Conservation (phyloP, 1,140 invertebrate genomes). For the Arion vulgaris region DNA sequence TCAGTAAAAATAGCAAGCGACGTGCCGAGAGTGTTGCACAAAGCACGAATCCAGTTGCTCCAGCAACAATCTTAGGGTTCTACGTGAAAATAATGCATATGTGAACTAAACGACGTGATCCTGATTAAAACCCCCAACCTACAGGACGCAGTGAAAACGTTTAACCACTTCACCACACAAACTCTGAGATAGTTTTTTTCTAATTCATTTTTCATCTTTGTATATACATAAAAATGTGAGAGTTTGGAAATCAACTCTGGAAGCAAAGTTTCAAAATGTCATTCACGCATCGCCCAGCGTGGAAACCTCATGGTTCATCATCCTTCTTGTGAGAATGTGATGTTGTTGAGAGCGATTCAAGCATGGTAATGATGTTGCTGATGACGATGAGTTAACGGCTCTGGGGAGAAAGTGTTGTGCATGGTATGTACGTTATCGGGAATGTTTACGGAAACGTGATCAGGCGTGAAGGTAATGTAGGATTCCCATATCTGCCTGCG, state of each 20-base stretch:
- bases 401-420: not conserved
- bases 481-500: not conserved
- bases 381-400: constrained; percentile 8
- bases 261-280: not conserved
- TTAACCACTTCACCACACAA: no score
- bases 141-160: no score
- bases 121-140: no score
- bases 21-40: no score
- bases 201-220: not conserved
- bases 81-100: no score
- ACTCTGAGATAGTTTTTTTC: not conserved
- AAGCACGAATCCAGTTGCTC: no score
- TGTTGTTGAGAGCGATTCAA: not conserved
- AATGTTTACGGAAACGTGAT: constrained; percentile 9
- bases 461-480: not conserved
- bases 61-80: no score
- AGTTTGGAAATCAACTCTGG: not conserved
- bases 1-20: no score
- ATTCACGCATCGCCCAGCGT: not conserved
- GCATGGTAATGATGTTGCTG: not conserved
- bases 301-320: not conserved
- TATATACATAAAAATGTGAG: not conserved
- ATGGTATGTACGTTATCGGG: not conserved
- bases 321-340: not conserved
- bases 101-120: no score